Conservation (phyloP, 2,888 invertebrate species). For the Perizoma affinitatum region DNA sequence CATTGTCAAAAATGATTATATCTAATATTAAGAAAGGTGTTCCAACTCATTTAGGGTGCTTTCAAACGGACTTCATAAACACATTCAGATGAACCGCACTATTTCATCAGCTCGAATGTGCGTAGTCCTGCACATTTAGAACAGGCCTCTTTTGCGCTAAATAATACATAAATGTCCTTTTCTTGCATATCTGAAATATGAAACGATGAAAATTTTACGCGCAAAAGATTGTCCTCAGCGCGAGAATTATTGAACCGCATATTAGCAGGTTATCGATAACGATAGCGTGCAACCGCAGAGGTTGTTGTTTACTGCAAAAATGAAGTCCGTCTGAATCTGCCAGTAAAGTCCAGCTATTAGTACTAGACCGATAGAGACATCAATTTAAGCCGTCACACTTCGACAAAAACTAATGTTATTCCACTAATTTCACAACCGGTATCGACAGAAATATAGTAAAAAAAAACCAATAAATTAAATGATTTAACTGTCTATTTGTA, state of each 20-base stretch:
- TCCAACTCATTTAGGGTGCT: conserved; percentile 13
- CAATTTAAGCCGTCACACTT: conserved; percentile 32
- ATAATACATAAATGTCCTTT: too few species aligned
- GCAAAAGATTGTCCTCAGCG: too few species aligned
- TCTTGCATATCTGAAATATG: too few species aligned
- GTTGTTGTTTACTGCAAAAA: neutral
- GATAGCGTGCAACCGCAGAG: too few species aligned
- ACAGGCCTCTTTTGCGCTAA: too few species aligned
- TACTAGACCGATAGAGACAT: conserved; percentile 34
- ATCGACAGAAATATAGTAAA: conserved; percentile 37
- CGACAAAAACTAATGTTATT: conserved; percentile 36
- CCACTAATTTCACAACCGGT: conserved; percentile 39
- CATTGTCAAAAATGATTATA: conserved; percentile 34
- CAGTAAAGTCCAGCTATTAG: conserved; percentile 7
- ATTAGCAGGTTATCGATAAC: too few species aligned
- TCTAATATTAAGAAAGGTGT: conserved; percentile 28
- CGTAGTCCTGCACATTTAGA: too few species aligned
- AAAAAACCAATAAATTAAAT: conserved; percentile 51
- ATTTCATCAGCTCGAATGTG: too few species aligned
- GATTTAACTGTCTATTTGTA: conserved; percentile 56
- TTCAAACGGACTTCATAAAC: conserved; percentile 12
- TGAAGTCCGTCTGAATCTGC: conserved; percentile 3
- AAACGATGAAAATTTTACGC: too few species aligned
- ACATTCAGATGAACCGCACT: conserved; percentile 1
- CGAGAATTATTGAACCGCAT: too few species aligned